These are phyloP conservation scores for Pelagia noctiluca DNA, from an alignment of 30 jellyfish, hydroid and myxozoan species.

Conservation along the genomic window DNA sequence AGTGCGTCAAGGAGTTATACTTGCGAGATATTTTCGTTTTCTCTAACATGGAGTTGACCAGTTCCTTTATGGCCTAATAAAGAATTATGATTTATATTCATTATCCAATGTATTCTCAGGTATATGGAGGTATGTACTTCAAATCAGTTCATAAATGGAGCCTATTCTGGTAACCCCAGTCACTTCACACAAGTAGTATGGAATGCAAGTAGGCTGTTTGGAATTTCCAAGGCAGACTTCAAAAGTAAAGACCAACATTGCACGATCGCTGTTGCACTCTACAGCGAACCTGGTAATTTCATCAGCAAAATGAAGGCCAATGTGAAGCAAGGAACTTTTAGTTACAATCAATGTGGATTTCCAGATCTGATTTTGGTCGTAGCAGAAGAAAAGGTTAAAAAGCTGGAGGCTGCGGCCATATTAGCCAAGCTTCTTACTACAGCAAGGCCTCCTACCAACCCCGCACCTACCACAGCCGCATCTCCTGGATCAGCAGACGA, in stretches of 20 bases:
- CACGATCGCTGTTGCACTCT: conserved; percentile 78
- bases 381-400: not conserved
- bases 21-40: not conserved
- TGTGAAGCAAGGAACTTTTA: conserved; percentile 55
- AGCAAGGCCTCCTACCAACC: not conserved
- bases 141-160: conserved; percentile 45
- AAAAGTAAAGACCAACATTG: conserved; percentile 54
- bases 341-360: conserved; percentile 18
- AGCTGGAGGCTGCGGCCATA: not conserved
- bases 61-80: no score
- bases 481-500: not conserved
- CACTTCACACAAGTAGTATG: conserved; percentile 84
- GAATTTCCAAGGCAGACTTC: conserved; percentile 58
- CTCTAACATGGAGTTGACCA: not conserved
- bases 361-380: not conserved
- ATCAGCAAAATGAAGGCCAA: conserved; percentile 45
- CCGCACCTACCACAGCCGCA: not conserved
- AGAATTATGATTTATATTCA: not conserved
- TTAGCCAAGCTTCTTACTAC: not conserved
- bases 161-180: conserved; percentile 35
- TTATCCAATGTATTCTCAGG: conserved; percentile 39
- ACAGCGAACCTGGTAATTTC: conserved; percentile 69
- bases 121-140: conserved; percentile 89
- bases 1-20: not conserved
- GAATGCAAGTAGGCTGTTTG: conserved; percentile 66